Base-by-base conservation (phyloP, 1,140 invertebrate genomes). In the Octopus sinensis region DNA sequence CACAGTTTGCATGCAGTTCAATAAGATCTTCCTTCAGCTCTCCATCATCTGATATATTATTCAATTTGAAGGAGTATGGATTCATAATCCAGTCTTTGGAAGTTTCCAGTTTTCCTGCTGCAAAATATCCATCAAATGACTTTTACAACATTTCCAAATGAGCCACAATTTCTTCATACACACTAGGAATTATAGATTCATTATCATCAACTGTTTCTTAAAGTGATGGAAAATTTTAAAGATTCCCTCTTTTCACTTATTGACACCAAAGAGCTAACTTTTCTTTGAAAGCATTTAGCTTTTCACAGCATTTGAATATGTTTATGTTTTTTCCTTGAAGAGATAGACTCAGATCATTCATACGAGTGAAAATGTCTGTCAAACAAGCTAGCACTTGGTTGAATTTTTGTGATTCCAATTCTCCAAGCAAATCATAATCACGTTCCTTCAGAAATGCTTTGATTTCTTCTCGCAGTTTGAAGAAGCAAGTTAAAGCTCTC, bases 321-420 rank as follows among this genome's bases (percentile, higher is more conserved):
- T 79, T 53, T 79, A 53, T 54, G 13, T 79, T 54, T 30, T 30
- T 79, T 79, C 78, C 23, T 79, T 79, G 78, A 53, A 79, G 4
- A 10, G 54, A 79, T 53, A 79, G 13, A 79, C 54, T 79, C 51
- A 79, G 54, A 17, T 79, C 52, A 52, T 79, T 79, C 54, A 79
- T 53, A 79, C 4, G 78, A 54, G 9, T 53, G 78, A 53, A 79
- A 12, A 79, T 79, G 54, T 79, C 78, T 12, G 10, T 54, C 54
- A 79, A 53, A 53, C 5, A 79, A 7, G 78, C 78, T 54, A 79
- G 13, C 23, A 79, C 53, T 54, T 79, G 78, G 51, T 4, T 53
- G 54, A 79, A 79, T 79, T 79, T 51, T 54, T 9, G 51, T 13
- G 78, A 79, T 79, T 79, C 78, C 51, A 79, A 79, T 23, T 53